phyloP scores from a whole-genome alignment of 23 tunicate genomes.

The Trididemnum clinides region DNA sequence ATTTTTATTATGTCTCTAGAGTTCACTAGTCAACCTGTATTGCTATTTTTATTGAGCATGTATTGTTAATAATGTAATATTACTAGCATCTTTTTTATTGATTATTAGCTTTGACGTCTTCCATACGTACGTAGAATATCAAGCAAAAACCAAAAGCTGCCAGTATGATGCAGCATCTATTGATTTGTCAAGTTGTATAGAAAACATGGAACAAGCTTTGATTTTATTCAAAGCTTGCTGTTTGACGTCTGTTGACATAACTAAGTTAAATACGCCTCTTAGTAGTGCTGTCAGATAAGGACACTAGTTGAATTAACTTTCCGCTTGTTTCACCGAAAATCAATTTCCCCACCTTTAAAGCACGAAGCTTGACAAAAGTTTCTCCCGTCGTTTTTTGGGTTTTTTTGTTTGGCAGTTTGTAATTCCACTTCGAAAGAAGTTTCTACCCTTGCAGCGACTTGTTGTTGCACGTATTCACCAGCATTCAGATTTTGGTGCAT shows the following conservation, averaged over 20 bases:
- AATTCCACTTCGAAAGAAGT: conserved; percentile 37
- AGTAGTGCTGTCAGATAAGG: conserved; percentile 15
- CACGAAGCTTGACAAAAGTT: conserved; percentile 16
- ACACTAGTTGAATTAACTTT: conserved; percentile 24
- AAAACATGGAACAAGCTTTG: conserved; percentile 37
- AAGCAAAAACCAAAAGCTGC: conserved; percentile 57
- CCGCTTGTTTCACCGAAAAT: conserved; percentile 30
- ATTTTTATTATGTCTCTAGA: too few relatives aligned
- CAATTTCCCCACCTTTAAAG: conserved; percentile 24
- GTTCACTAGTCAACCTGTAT: too few relatives aligned
- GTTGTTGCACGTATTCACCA: conserved; percentile 31
- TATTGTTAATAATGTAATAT: too few relatives aligned
- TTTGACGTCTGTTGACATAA: conserved; percentile 35
- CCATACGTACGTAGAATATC: conserved; percentile 38
- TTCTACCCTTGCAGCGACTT: conserved; percentile 15
- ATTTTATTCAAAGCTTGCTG: conserved; percentile 28
- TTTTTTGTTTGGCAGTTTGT: conserved; percentile 37
- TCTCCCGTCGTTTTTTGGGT: conserved; percentile 18
- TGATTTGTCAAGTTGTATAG: conserved; percentile 28
- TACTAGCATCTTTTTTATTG: too few relatives aligned
- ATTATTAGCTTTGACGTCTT: conserved; percentile 57
- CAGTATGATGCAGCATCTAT: conserved; percentile 45
- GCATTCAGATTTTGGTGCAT: conserved; percentile 23
- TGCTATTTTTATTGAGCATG: too few relatives aligned
- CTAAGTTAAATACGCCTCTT: conserved; percentile 21